These are phyloP conservation scores for Pyrgilauda ruficollis DNA, from an alignment of 2,113 vertebrate species.

Conservation along the genomic window DNA sequence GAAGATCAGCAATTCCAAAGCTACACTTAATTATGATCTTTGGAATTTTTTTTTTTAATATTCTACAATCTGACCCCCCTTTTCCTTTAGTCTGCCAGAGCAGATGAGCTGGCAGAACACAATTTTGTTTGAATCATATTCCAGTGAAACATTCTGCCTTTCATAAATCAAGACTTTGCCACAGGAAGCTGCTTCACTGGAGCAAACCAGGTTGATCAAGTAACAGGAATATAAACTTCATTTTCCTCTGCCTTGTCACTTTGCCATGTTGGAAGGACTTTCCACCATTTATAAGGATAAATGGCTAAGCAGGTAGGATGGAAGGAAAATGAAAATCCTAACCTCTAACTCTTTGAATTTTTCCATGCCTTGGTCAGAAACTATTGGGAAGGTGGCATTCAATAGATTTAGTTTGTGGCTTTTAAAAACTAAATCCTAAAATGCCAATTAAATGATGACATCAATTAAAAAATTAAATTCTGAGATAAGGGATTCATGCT, in stretches of 20 bases:
- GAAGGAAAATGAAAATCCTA: not conserved
- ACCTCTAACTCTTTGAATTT: not conserved
- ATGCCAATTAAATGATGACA: not conserved
- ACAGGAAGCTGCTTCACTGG: not conserved
- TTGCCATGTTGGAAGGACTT: not conserved
- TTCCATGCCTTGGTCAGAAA: not conserved
- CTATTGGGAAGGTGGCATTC: not conserved
- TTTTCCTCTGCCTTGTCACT: not conserved
- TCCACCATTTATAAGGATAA: not conserved
- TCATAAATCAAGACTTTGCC: not conserved
- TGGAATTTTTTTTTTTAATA: not conserved
- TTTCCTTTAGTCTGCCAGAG: not conserved
- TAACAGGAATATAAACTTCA: not conserved
- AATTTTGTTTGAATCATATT: slow-evolving; percentile 4
- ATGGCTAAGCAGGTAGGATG: not conserved
- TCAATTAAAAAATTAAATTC: not conserved
- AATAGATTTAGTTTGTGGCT: not conserved
- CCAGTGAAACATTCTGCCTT: not conserved
- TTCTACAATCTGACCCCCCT: not conserved
- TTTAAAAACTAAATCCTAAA: not conserved
- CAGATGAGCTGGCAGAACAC: not conserved
- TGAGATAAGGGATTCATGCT: not conserved
- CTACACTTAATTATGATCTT: not conserved
- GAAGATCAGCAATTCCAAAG: not conserved
- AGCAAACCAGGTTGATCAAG: not conserved